A percentile compares a stretch with the other conserved stretches of the same genome.
These are phyloP conservation scores for Escarpia spicata DNA, from an alignment of 2,888 invertebrate species.

Conservation along the genomic window DNA sequence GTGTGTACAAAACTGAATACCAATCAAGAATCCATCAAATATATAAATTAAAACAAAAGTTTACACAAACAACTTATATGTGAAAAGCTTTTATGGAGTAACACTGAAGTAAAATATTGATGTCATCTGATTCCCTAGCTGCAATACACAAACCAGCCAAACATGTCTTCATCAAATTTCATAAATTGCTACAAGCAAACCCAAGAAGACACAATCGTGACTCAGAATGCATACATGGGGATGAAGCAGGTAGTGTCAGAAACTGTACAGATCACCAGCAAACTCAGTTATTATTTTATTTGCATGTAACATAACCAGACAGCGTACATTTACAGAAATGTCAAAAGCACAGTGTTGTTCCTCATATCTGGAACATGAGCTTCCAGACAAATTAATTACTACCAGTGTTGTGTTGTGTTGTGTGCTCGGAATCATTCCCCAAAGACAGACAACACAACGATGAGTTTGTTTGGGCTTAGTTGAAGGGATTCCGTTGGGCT, in stretches of 20 bases:
- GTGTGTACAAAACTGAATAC: background rate
- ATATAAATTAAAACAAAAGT: no score
- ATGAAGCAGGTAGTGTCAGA: no score
- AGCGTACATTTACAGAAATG: background rate
- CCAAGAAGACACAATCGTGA: background rate
- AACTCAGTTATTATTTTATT: background rate
- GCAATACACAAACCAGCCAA: no score
- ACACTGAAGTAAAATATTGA: no score
- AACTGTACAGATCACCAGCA: no score
- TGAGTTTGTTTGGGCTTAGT: background rate
- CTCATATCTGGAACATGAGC: background rate
- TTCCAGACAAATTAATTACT: background rate
- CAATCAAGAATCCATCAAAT: no score
- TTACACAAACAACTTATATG: no score
- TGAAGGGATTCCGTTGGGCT: background rate
- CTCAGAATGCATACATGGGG: background rate
- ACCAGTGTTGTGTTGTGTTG: background rate
- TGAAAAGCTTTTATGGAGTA: no score
- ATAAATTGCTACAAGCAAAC: no score
- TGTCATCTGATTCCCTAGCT: no score
- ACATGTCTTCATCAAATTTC: no score
- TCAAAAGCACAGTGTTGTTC: background rate
- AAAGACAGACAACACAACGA: background rate
- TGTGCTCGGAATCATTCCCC: background rate
- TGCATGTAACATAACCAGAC: background rate